A percentile compares a stretch with the other conserved stretches of the same genome.
Conservation (phyloP, 2,888 invertebrate species). For the Polydrusus cervinus region DNA sequence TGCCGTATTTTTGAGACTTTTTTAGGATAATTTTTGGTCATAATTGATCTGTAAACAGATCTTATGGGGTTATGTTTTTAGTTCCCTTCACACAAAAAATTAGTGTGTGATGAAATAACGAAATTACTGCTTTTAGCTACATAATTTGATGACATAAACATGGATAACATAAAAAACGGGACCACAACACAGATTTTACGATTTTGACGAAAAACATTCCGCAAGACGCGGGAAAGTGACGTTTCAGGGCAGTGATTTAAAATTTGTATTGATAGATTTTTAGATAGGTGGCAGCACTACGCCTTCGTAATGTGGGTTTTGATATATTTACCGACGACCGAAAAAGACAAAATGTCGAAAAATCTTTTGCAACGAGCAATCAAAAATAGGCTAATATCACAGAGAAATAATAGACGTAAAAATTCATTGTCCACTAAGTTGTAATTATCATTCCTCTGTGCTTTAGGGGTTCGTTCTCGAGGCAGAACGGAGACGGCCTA, state of each 20-base stretch:
- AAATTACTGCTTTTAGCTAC: conserved; percentile 16
- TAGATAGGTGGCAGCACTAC: conserved; percentile 3
- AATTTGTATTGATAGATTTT: not conserved
- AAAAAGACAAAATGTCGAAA: not conserved
- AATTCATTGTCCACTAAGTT: too few relatives aligned
- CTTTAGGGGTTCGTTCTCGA: too few relatives aligned
- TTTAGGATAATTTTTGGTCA: conserved; percentile 32
- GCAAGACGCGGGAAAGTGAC: conserved; percentile 17
- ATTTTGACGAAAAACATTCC: conserved; percentile 20
- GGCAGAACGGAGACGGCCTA: too few relatives aligned
- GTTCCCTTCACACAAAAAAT: not conserved
- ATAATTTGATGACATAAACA: conserved; percentile 5
- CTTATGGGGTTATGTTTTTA: conserved; percentile 2
- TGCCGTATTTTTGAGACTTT: conserved; percentile 35
- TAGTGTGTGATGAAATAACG: not conserved
- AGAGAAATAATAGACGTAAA: too few relatives aligned
- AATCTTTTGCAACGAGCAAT: too few relatives aligned
- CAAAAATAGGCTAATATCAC: too few relatives aligned
- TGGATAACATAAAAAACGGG: not conserved
- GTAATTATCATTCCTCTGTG: too few relatives aligned
- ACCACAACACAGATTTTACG: not conserved
- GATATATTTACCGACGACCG: not conserved
- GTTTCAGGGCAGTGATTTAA: conserved; percentile 14
- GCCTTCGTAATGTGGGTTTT: not conserved
- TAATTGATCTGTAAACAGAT: conserved; percentile 14